Evolutionary conservation across 2,888 invertebrate species (phyloP), one percentile per base, ranked within the genome.

Genomic region (Drosophila incognita): DNA sequence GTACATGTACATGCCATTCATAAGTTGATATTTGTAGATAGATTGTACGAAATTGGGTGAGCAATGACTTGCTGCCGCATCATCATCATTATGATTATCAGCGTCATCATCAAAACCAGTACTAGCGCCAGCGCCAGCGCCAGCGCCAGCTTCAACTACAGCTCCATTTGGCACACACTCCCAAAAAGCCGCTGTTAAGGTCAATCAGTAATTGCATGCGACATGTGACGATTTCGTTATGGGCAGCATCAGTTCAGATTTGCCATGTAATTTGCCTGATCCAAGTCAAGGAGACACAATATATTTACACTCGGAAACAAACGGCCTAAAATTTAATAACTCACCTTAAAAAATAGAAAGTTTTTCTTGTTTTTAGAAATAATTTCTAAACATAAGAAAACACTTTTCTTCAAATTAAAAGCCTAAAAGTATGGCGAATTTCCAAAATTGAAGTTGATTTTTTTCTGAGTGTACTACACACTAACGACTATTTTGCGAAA

Each of bases 21-120:
- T 59, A 69, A 42, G 52, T 80, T 64, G 61, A 68, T 69, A 59
- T 18, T 38, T 38, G 58, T 51, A 64, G 40, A 49, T 35, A 52
- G 36, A 46, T 54, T 53, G 74, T 75, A 59, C 51, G 82, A 88
- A 85, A 85, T 83, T 90, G 84, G 85, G 83, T 88, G 87, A 88
- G 79, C 89, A 83, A 90, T 90, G 85, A 85, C 85, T 85, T 86
- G 85, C 87, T 69, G 54, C 69, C 68, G 67, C 68, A 63, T 61
- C 73, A 62, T 40, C 63, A 54, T 27, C 61, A 40, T 56, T 58
- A 53, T 62, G 42, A 46, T 60, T 60, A 56, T 54, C 63, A 68
- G 68, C 64, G 66, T 64, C 68, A 56, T 40, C 65, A 53, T 56
- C 66, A 48, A 46, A 61, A 53, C 40, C 69, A 58, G 46, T 68